Evolutionary conservation across 2,888 invertebrate species (phyloP), one percentile per base, ranked within the genome.

Genomic region (Dexiosoma caninum): DNA sequence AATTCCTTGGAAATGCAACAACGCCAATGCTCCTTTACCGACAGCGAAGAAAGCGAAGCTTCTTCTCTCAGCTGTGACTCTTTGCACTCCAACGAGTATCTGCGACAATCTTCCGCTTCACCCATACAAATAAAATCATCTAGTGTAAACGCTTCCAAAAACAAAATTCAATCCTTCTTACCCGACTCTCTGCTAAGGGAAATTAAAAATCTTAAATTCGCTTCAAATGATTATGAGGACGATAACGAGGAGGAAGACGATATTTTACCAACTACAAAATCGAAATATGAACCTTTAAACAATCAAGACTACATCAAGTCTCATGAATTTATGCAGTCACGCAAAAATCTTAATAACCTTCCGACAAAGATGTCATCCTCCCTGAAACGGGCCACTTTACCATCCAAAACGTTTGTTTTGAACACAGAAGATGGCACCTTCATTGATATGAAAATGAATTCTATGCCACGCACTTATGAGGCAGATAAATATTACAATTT

Each of bases 11-110:
- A 67, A 14, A 49, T 49, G 19, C 71, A 81, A 51, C 59, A 86
- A 92, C 92, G 86, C 91, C 91, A 85, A 90, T 91, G 64, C 69
- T 78, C 46, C 85, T 89, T 92, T 67, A 92, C 92, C 14, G 93
- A 92, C 86, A 94, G 94, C 86, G 94, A 91, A 84, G 91, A 91
- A 69, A 89, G 90, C 76, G 94, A 94, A 86, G 94, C 94, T 82
- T 95, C 94, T 82, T 95, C 94, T 86, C 92, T 95, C 86, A 95
- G 95, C 87, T 95, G 95, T 89, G 96, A 96, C 89, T 96, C 95
- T 35, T 90, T 96, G 83, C 95, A 95, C 89, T 94, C 94, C 85
- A 93, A 93, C 83, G 94, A 95, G 87, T 89, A 93, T 85, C 92
- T 92, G 86, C 81, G 85, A 1, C 91, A 91, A 21, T 75, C 77